Percentiles rank a stretch among this genome's conserved stretches.
phyloP scores from a whole-genome alignment of 2,797 vertebrate genomes.

The Sebastolobus alascanus region DNA sequence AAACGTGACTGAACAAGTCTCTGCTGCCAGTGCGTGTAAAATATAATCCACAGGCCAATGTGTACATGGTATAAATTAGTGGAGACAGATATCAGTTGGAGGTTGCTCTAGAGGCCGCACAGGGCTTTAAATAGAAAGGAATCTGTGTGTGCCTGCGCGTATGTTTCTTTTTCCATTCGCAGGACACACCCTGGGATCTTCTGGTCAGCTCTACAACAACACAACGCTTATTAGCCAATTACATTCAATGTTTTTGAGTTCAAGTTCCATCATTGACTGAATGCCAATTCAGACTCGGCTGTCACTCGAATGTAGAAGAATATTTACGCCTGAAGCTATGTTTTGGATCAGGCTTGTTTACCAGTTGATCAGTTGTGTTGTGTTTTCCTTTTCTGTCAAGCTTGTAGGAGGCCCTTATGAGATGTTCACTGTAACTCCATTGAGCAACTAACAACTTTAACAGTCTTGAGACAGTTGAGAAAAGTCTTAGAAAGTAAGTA shows the following conservation, averaged over 20 bases:
- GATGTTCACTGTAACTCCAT: constrained; percentile 9
- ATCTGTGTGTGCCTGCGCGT: constrained; percentile 69
- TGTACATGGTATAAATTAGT: constrained; percentile 63
- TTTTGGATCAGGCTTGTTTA: constrained; percentile 15
- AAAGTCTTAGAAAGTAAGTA: background rate
- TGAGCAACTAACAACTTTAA: background rate
- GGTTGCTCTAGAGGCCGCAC: constrained; percentile 56
- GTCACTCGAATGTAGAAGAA: constrained; percentile 15
- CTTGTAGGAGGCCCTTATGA: background rate
- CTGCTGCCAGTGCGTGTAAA: constrained; percentile 31
- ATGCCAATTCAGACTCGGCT: background rate
- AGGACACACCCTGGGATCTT: constrained; percentile 73
- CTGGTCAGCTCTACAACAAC: constrained; percentile 65
- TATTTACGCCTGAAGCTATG: background rate
- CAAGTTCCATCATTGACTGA: constrained; percentile 23
- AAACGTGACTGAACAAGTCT: constrained; percentile 38
- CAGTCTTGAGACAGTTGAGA: background rate
- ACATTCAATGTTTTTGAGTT: constrained; percentile 20
- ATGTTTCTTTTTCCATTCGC: constrained; percentile 77
- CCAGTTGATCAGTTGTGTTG: constrained; percentile 4
- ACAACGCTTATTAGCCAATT: constrained; percentile 53
- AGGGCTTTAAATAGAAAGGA: constrained; percentile 81
- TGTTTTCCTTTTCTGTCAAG: constrained; percentile 16
- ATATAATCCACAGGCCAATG: constrained; percentile 23
- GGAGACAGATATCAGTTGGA: constrained; percentile 60